Percentiles rank a stretch among this genome's conserved stretches.
These are phyloP conservation scores for Meles meles DNA, from an alignment of 2,113 vertebrate genomes.

Conservation along the genomic window DNA sequence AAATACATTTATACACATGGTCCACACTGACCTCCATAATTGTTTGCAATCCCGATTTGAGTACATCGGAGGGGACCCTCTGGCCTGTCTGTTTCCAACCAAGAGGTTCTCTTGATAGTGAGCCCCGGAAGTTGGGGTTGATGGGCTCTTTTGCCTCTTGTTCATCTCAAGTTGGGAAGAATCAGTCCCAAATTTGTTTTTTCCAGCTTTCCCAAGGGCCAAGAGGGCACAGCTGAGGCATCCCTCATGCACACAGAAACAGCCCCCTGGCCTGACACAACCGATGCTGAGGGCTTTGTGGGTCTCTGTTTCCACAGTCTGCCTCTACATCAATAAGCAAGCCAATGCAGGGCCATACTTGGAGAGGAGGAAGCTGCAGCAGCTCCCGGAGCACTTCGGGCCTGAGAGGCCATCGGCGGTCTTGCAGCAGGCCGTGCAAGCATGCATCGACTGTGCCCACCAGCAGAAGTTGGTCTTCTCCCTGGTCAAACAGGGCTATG, in stretches of 20 bases:
- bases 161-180: background rate
- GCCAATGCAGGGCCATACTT: conserved; percentile 92
- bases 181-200: background rate
- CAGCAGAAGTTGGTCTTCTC: conserved; percentile 96
- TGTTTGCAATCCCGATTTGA: background rate
- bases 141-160: background rate
- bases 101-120: background rate
- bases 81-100: background rate
- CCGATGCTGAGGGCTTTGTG: background rate
- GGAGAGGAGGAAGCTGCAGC: conserved; percentile 94
- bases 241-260: fast-evolving
- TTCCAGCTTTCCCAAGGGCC: background rate
- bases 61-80: no score
- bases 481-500: conserved; percentile 94
- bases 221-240: background rate
- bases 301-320: conserved; percentile 86
- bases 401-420: conserved; percentile 90
- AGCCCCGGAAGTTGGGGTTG: background rate
- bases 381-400: conserved; percentile 94
- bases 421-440: conserved; percentile 95
- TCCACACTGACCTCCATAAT: background rate
- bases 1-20: fast-evolving
- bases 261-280: fast-evolving
- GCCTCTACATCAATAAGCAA: conserved; percentile 97
- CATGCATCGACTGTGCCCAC: conserved; percentile 96